Percentiles rank a stretch among this genome's conserved stretches.
Conservation (phyloP, 1,140 invertebrate genomes). For the Augochlora pura region DNA sequence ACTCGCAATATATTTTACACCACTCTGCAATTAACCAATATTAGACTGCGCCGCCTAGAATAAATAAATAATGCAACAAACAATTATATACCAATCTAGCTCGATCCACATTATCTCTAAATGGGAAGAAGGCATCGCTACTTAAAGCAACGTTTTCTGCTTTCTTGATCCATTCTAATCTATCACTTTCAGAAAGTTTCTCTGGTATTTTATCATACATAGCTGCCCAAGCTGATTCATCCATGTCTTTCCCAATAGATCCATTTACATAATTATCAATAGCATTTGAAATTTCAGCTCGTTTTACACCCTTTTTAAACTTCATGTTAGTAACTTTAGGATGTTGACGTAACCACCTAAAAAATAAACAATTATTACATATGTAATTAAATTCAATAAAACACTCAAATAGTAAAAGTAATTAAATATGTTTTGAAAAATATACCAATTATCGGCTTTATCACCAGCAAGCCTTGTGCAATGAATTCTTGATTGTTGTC, state of each 20-base stretch:
- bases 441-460: slow-evolving; percentile 96
- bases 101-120: slow-evolving; percentile 98
- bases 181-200: slow-evolving; percentile 86
- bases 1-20: slow-evolving; percentile 95
- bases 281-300: slow-evolving; percentile 96
- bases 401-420: background rate
- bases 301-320: slow-evolving; percentile 93
- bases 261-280: slow-evolving; percentile 98
- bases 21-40: slow-evolving; percentile 86
- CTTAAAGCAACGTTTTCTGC: slow-evolving; percentile 93
- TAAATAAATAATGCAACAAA: background rate
- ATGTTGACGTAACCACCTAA: slow-evolving; percentile 95
- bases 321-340: slow-evolving; percentile 92
- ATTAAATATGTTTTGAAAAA: background rate
- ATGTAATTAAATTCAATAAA: background rate
- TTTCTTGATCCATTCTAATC: slow-evolving; percentile 88
- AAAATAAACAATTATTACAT: slow-evolving; percentile 11
- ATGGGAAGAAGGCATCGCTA: slow-evolving; percentile 99
- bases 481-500: slow-evolving; percentile 98
- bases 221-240: slow-evolving; percentile 84
- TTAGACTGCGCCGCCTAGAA: slow-evolving; percentile 1
- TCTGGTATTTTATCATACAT: slow-evolving; percentile 89
- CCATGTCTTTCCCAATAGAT: slow-evolving; percentile 89
- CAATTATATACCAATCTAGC: slow-evolving; percentile 88
- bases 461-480: slow-evolving; percentile 98